Evolutionary conservation across 2,888 invertebrate species (phyloP).

Genomic region (Nomada ruficornis): DNA sequence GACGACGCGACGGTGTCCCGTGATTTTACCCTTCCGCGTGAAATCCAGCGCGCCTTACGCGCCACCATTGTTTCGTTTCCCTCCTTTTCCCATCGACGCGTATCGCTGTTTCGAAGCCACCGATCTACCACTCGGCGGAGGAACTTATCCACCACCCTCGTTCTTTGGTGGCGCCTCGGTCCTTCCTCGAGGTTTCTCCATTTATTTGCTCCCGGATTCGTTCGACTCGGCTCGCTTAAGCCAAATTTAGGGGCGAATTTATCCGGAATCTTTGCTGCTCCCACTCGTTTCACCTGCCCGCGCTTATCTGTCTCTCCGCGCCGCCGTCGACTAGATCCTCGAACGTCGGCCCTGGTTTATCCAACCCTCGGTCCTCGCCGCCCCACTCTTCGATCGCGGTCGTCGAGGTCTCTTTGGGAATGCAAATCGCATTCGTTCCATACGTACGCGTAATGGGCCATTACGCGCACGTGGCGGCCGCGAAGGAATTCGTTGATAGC

Average conservation of each 20-base stretch:
- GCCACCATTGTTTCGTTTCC: slow-evolving; percentile 64
- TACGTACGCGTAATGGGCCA: slow-evolving; percentile 79
- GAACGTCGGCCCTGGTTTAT: too few species aligned
- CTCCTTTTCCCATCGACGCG: slow-evolving; percentile 5
- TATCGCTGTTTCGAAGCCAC: background rate
- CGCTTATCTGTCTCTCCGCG: too few species aligned
- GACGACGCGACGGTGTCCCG: slow-evolving; percentile 36
- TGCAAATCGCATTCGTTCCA: slow-evolving; percentile 59
- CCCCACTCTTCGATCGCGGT: background rate
- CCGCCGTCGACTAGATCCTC: too few species aligned
- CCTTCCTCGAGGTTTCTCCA: too few species aligned
- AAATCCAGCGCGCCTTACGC: slow-evolving; percentile 46
- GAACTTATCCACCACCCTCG: too few species aligned
- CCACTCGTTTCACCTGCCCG: too few species aligned
- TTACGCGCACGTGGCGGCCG: slow-evolving; percentile 68
- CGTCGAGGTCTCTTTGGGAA: slow-evolving; percentile 29
- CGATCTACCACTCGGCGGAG: background rate
- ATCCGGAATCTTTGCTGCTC: too few species aligned
- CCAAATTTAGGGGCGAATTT: too few species aligned
- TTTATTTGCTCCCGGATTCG: too few species aligned
- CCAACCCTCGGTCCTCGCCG: background rate
- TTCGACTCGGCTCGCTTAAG: too few species aligned
- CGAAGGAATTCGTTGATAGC: slow-evolving; percentile 43
- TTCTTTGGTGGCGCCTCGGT: too few species aligned
- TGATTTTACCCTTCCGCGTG: slow-evolving; percentile 54